A percentile compares a stretch with the other conserved stretches of the same genome.
Evolutionary conservation across 2,888 invertebrate species (phyloP).

Genomic region (Stegophylla sp.): DNA sequence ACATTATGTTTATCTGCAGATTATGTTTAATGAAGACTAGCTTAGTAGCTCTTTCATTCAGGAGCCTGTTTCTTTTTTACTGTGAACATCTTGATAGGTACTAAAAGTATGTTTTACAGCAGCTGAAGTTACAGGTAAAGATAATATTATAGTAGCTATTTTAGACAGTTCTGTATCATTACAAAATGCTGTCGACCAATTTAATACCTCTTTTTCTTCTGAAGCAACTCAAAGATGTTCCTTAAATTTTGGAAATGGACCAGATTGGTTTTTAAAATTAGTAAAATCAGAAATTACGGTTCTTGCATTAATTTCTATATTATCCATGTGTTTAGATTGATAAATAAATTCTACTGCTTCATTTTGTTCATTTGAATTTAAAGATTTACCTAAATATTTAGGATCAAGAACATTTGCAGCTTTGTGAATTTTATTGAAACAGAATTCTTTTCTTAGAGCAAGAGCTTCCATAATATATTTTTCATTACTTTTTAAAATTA

Average conservation of each 20-base stretch:
- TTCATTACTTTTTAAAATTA: not conserved
- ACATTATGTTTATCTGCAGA: not conserved
- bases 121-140: conserved; percentile 29
- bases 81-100: conserved; percentile 32
- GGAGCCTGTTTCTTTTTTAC: conserved; percentile 27
- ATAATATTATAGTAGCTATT: conserved; percentile 24
- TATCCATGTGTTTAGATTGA: not conserved
- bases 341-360: conserved; percentile 8
- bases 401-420: conserved; percentile 24
- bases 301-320: not conserved
- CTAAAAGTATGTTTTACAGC: conserved; percentile 34
- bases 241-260: not conserved
- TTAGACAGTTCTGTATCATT: conserved; percentile 34
- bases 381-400: conserved; percentile 13
- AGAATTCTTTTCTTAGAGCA: conserved; percentile 9
- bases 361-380: not conserved
- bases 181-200: conserved; percentile 25
- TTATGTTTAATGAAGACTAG: conserved; percentile 34
- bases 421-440: not conserved
- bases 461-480: no score
- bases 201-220: not conserved
- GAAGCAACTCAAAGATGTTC: conserved; percentile 32
- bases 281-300: conserved; percentile 1
- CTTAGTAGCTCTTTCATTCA: conserved; percentile 22
- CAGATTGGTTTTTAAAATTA: conserved; percentile 12